A percentile compares a stretch with the other conserved stretches of the same genome.
Conservation (phyloP, 2,113 vertebrate genomes). For the Opisthocomus hoazin region DNA sequence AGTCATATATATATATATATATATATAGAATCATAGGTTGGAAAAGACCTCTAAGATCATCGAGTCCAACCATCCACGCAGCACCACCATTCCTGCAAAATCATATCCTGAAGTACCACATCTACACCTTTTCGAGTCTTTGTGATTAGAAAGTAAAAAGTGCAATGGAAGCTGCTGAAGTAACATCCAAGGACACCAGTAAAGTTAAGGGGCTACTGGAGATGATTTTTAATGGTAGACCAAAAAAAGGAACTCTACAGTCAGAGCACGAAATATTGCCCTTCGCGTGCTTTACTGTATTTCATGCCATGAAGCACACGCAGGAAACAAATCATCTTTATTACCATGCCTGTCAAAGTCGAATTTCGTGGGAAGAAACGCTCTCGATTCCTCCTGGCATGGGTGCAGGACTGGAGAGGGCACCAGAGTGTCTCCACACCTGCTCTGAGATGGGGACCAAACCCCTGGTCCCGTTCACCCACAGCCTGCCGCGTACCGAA, state of each 20-base stretch:
- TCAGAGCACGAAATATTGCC: not conserved
- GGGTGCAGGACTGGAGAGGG: not conserved
- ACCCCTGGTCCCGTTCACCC: not conserved
- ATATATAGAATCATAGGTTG: too few relatives aligned
- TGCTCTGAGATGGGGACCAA: not conserved
- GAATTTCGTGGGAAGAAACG: not conserved
- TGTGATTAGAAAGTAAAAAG: not conserved
- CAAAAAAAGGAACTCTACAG: too few relatives aligned
- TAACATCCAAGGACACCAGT: too few relatives aligned
- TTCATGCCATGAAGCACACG: not conserved
- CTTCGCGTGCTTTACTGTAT: not conserved
- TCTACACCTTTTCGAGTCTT: too few relatives aligned
- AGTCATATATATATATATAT: too few relatives aligned
- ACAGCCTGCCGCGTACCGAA: rapidly evolving
- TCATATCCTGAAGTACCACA: too few relatives aligned
- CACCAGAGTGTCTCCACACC: not conserved
- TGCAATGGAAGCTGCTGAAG: not conserved
- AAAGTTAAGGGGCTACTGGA: not conserved
- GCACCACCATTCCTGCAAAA: too few relatives aligned
- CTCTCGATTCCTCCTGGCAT: not conserved
- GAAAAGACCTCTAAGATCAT: too few relatives aligned
- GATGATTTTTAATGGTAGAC: not conserved
- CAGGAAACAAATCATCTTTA: not conserved
- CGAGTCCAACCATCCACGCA: too few relatives aligned
- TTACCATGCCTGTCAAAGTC: not conserved